Evolutionary conservation across 2,113 vertebrate genomes (phyloP), one percentile per base, ranked within the genome.

Genomic region (Oncorhynchus kisutch): DNA sequence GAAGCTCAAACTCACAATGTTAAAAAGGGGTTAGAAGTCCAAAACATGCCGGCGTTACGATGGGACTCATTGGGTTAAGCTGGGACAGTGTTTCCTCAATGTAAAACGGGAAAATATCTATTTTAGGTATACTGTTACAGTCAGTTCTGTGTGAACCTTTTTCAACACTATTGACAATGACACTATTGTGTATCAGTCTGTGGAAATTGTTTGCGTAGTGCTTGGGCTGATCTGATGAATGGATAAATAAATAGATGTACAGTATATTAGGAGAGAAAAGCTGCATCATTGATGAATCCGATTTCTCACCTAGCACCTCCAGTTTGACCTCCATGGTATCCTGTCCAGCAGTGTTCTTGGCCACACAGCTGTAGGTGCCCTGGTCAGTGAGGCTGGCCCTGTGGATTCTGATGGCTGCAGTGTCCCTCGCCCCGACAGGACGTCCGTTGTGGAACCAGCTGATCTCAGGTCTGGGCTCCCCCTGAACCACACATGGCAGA

Each of bases 401-500:
- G 0, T 73, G 39, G 14, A 97, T 94, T 81, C 83, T 90, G 70
- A 95, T 6, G 0, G 92, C 82, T 0, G 81, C 59, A 4, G 20
- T 70, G 67, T 91, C 90, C 60, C 87, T 85, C 70, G 75, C 77
- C 68, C 89, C 90, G 72, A 96, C 84, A 66, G 86, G 87, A 72
- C 20, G 86, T 13, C 94, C 94, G 1, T 95, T 91, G 77, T 93
- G 95, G 88, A 88, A 92, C 96, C 96, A 97, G 54, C 34, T 92
- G 83, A 95, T 74, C 80, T 76, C 85, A 8, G 96, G 95, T 34
- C 82, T 88, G 0, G 96, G 95, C 72, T 90, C 89, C 31, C 95
- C 96, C 71, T 95, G 91, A 0, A 93, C 95, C 82, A 89, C 85
- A 24, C 95, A 97, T 0, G 95, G 95, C 66, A 96, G 86, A 73